Base-by-base conservation (phyloP, 2,888 invertebrate genomes). In the Portevinia maculata region DNA sequence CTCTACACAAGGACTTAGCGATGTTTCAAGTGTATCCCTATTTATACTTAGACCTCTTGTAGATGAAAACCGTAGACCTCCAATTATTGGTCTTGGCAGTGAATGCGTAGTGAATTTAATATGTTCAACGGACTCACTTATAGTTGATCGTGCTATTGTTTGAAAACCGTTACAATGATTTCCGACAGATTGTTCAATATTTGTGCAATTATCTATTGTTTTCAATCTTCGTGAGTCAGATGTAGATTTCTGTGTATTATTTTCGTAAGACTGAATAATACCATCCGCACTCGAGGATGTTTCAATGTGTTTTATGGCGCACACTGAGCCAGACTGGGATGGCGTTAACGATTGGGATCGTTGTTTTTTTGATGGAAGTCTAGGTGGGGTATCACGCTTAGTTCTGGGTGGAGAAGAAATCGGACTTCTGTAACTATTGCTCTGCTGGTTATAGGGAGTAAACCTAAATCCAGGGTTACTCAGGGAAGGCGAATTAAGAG, bases 271-370 rank as follows among this genome's bases (percentile, higher is more conserved):
- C 86, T 93, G 93, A 65, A 94, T 94, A 0, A 94, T 93, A 3
- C 94, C 94, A 88, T 94, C 95, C 1, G 94, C 94, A 87, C 94
- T 95, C 44, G 93, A 94, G 86, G 94, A 94, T 87, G 93, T 94
- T 21, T 94, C 94, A 69, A 90, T 64, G 84, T 85, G 86, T 59
- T 86, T 87, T 1, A 87, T 85, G 64, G 87, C 87, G 53, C 87
- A 86, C 5, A 88, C 88, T 13, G 87, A 86, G 73, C 88, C 87
- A 0, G 88, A 88, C 84, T 93, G 93, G 0, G 91, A 90, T 0
- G 96, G 95, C 0, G 95, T 95, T 32, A 96, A 89, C 0, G 96
- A 96, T 87, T 96, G 95, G n/a, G 96, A 96, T 75, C 96, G 92
- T 89, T 96, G 95, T 87, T 94, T 94, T 87, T 94, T 92, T 34